Percentiles rank a stretch among this genome's conserved stretches.
These are phyloP conservation scores for Macrocentrus cingulum DNA, from an alignment of 1,140 invertebrate species.

Conservation along the genomic window DNA sequence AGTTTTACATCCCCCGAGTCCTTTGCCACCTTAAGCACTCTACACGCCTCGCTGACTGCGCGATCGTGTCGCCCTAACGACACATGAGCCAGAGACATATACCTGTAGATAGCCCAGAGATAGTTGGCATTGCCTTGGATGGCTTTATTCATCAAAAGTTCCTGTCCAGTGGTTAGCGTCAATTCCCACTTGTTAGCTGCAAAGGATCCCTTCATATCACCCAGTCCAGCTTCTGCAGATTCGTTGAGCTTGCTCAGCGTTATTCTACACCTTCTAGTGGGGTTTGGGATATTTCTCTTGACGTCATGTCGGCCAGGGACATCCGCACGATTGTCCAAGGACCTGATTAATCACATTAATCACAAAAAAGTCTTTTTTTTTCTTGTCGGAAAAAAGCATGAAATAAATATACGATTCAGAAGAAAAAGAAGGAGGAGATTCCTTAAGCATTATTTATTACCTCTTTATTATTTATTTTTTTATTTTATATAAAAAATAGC, in stretches of 20 bases:
- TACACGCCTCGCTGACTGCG: constrained; percentile 32
- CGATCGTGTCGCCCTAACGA: constrained; percentile 39
- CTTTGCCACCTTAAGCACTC: constrained; percentile 36
- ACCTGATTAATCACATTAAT: constrained; percentile 27
- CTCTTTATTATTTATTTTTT: too few relatives aligned
- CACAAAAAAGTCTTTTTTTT: neutral
- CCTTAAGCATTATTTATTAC: too few relatives aligned
- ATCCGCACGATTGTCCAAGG: constrained; percentile 35
- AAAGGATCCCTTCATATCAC: constrained; percentile 32
- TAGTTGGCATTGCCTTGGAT: constrained; percentile 27
- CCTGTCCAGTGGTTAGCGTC: constrained; percentile 33
- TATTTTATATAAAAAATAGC: too few relatives aligned
- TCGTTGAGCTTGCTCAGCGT: constrained; percentile 29
- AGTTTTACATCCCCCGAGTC: constrained; percentile 26
- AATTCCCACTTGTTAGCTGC: constrained; percentile 27
- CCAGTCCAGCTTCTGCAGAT: constrained; percentile 21
- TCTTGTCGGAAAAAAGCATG: neutral
- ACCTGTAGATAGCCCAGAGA: constrained; percentile 32
- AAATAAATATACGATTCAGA: neutral
- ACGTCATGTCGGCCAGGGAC: constrained; percentile 15
- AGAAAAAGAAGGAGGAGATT: too few relatives aligned
- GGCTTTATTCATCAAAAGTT: constrained; percentile 25
- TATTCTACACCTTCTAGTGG: constrained; percentile 23
- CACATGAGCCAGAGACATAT: constrained; percentile 36
- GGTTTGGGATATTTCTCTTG: neutral